These are phyloP conservation scores for Lycopodina hypogea DNA, from an alignment of 37 sponge, comb jelly and placozoan genomes.

Conservation along the genomic window DNA sequence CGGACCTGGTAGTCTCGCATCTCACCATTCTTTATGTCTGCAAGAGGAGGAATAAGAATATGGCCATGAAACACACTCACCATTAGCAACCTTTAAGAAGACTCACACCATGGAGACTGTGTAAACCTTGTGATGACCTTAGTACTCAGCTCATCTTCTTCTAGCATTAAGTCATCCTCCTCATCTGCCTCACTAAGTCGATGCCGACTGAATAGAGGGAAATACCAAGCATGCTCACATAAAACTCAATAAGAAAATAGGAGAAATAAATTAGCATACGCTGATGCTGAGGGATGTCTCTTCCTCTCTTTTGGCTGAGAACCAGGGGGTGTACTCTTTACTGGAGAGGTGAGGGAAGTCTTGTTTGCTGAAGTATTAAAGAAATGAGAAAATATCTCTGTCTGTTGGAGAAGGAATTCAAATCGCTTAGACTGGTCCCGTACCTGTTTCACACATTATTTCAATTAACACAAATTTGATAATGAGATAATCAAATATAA, in stretches of 20 bases:
- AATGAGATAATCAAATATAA: no score
- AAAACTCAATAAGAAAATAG: background rate
- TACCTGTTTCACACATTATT: no score
- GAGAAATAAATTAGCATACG: slow-evolving; percentile 16
- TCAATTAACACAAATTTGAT: no score
- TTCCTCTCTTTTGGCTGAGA: slow-evolving; percentile 36
- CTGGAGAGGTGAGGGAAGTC: slow-evolving; percentile 84
- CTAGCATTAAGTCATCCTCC: slow-evolving; percentile 83
- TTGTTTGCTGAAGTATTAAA: slow-evolving; percentile 65
- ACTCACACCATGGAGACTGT: slow-evolving; percentile 77
- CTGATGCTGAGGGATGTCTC: slow-evolving; percentile 65
- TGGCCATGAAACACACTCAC: background rate
- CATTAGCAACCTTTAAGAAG: background rate
- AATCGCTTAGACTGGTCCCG: slow-evolving; percentile 86
- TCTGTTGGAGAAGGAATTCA: slow-evolving; percentile 90
- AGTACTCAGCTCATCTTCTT: slow-evolving; percentile 38
- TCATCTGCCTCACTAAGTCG: slow-evolving; percentile 94
- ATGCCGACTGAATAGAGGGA: slow-evolving; percentile 63
- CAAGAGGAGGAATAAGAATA: background rate
- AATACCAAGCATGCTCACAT: background rate
- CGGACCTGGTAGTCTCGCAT: slow-evolving; percentile 99
- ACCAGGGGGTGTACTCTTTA: slow-evolving; percentile 64
- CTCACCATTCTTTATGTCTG: slow-evolving; percentile 91
- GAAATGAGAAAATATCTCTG: slow-evolving; percentile 96
- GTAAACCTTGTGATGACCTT: slow-evolving; percentile 66